phyloP scores from a whole-genome alignment of 2,888 invertebrate species.

The Phragmatobia fuliginosa region DNA sequence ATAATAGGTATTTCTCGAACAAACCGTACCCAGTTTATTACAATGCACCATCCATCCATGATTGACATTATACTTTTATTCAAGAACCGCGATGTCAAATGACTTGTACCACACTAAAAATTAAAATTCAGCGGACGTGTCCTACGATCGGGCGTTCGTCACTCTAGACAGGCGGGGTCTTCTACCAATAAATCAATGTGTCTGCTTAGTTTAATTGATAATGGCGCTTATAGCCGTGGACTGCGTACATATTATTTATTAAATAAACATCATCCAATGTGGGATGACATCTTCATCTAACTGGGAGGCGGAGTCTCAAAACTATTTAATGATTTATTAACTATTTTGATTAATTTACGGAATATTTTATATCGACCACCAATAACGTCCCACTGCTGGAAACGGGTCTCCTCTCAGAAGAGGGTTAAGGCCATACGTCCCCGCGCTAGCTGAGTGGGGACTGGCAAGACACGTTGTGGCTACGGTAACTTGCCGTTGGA shows the following conservation, averaged over 20 bases:
- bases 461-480: too few relatives aligned
- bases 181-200: conserved; percentile 66
- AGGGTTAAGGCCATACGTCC: too few relatives aligned
- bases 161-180: conserved; percentile 72
- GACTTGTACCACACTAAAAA: conserved; percentile 28
- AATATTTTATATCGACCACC: too few relatives aligned
- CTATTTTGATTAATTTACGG: not conserved
- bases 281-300: conserved; percentile 32
- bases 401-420: too few relatives aligned
- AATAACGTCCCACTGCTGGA: too few relatives aligned
- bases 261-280: conserved; percentile 26
- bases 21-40: too few relatives aligned
- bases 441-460: too few relatives aligned
- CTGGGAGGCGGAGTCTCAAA: conserved; percentile 16
- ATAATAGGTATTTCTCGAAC: too few relatives aligned
- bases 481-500: too few relatives aligned
- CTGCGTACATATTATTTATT: conserved; percentile 25
- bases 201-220: conserved; percentile 63
- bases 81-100: conserved; percentile 7
- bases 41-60: too few relatives aligned
- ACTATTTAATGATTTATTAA: conserved; percentile 3
- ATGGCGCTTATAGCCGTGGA: conserved; percentile 52
- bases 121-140: conserved; percentile 59
- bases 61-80: too few relatives aligned
- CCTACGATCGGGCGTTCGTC: conserved; percentile 61